Conservation (phyloP, 2,113 vertebrate genomes). For the Marmota flaviventris region DNA sequence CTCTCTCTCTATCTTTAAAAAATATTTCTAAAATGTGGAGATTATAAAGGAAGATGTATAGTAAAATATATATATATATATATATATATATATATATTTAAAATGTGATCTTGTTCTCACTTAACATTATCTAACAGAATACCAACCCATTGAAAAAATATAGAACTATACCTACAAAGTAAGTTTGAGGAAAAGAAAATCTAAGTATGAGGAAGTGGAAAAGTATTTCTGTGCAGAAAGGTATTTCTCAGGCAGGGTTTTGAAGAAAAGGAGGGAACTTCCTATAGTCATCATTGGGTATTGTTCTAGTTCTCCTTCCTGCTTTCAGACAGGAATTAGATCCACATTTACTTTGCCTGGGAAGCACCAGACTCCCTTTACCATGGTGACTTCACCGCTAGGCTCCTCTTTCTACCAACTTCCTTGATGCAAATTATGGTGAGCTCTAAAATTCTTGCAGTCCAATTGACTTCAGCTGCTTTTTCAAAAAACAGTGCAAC, state of each 20-base stretch:
- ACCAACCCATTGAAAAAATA: background rate
- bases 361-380: background rate
- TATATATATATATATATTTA: background rate
- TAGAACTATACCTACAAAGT: background rate
- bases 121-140: slow-evolving; percentile 13
- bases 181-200: background rate
- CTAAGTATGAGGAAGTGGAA: background rate
- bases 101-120: background rate
- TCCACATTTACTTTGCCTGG: slow-evolving; percentile 22
- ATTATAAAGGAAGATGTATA: background rate
- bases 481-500: background rate
- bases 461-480: background rate
- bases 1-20: background rate
- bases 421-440: slow-evolving; percentile 4
- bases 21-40: slow-evolving; percentile 2
- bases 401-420: background rate
- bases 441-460: slow-evolving; percentile 41
- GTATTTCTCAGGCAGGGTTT: background rate
- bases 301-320: slow-evolving; percentile 4
- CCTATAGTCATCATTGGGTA: background rate
- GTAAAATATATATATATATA: background rate
- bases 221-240: slow-evolving; percentile 14
- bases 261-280: background rate
- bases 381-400: background rate
- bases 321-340: background rate